Evolutionary conservation across 2,888 invertebrate species (phyloP), one percentile per base, ranked within the genome.

Genomic region (Athalia circularis): DNA sequence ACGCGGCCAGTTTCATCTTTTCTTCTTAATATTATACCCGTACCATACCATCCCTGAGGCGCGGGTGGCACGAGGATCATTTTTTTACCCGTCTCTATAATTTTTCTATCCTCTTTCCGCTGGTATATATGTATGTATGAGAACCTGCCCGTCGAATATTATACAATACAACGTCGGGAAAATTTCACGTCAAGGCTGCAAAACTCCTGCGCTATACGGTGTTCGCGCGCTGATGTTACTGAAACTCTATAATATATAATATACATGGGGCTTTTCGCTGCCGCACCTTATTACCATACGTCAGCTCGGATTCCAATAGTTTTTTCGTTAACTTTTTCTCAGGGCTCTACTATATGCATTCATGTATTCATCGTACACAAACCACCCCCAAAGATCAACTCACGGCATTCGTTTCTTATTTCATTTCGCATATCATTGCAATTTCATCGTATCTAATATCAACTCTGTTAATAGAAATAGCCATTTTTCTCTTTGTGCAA

Each of bases 161-260:
- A 47, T 11, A 48, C 29, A 29, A 29, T 52, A 68, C 77, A 77
- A 79, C 80, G 85, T 83, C 83, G 86, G 85, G 85, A 85, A 87
- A 85, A 87, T 82, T 82, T 80, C 86, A 82, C 83, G 84, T 81
- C 83, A 86, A 85, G 85, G 84, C 29, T 29, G 29, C 83, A 83
- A 83, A 82, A 86, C 86, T 87, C 86, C 85, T 29, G 11, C 50
- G 61, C 76, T 61, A 59, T 54, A 47, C 72, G 3, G n/a, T 15
- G 7, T 43, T 9, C 50, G n/a, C 59, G 13, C 15, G 15, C 15
- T 52, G n/a, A n/a, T n/a, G 29, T 29, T 29, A 29, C 29, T 29
- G 29, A 29, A 29, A 29, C 29, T 29, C 7, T 4, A 54, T 54
- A n/a, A n/a, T n/a, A n/a, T n/a, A n/a, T n/a, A n/a, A n/a, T 54